Conservation (phyloP, 2,888 invertebrate genomes). For the Eupithecia tripunctaria region DNA sequence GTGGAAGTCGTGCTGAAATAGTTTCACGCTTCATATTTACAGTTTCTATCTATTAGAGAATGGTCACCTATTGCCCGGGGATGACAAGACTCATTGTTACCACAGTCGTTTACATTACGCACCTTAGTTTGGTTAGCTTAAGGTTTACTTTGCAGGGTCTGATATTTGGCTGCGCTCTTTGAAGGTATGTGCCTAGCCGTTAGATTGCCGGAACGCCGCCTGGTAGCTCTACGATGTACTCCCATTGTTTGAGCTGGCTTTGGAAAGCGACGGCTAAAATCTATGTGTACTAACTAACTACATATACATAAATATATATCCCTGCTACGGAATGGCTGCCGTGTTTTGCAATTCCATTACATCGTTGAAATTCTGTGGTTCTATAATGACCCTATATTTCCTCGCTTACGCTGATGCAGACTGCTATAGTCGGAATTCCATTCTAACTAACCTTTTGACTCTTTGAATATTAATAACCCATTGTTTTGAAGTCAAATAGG, state of each 20-base stretch:
- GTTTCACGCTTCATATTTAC: not conserved
- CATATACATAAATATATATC: not conserved
- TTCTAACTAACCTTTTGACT: constrained; percentile 38
- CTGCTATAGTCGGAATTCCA: constrained; percentile 25
- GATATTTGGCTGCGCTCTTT: constrained; percentile 31
- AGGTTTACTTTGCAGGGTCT: constrained; percentile 23
- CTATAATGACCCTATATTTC: constrained; percentile 4
- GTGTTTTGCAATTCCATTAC: constrained; percentile 17
- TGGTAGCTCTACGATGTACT: constrained; percentile 27
- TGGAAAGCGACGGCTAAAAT: constrained; percentile 28
- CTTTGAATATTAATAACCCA: constrained; percentile 43
- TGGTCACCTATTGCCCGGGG: not conserved
- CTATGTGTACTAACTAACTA: constrained; percentile 1
- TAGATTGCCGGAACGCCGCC: constrained; percentile 29
- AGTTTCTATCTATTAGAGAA: not conserved
- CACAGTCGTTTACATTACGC: not conserved
- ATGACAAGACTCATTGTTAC: constrained; percentile 5
- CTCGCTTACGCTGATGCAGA: constrained; percentile 2
- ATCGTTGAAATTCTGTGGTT: constrained; percentile 11
- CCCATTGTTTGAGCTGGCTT: constrained; percentile 38
- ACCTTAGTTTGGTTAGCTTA: not conserved
- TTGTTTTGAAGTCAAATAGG: constrained; percentile 32
- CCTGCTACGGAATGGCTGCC: not conserved
- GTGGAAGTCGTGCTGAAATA: constrained; percentile 1
- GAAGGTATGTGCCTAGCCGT: constrained; percentile 28